Percentiles rank a stretch among this genome's conserved stretches.
Conservation (phyloP, 2,797 vertebrate species). For the Myotis vivesi region DNA sequence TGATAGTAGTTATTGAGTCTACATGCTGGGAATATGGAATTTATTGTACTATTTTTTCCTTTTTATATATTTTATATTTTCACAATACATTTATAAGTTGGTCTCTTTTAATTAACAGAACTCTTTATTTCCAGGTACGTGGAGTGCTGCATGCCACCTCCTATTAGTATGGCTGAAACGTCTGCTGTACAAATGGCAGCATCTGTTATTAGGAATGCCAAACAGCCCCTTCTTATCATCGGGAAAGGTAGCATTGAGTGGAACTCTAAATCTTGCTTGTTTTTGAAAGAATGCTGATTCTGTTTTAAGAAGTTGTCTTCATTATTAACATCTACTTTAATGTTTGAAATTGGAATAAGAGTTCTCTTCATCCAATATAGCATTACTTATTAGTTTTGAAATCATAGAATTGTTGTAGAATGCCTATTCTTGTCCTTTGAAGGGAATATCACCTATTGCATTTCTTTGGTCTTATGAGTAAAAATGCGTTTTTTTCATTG, state of each 20-base stretch:
- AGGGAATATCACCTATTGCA: neutral
- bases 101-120: constrained; percentile 7
- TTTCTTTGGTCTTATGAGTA: neutral
- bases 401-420: neutral
- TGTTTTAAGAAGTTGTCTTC: neutral
- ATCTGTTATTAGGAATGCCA: constrained; percentile 85
- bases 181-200: constrained; percentile 84
- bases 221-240: constrained; percentile 91
- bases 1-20: neutral
- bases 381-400: constrained; percentile 30
- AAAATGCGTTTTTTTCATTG: constrained; percentile 16
- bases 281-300: neutral
- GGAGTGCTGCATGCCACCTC: constrained; percentile 89
- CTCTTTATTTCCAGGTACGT: constrained; percentile 68
- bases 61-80: constrained; percentile 32
- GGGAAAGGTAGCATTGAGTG: constrained; percentile 91
- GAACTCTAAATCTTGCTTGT: neutral
- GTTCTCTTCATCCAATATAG: neutral
- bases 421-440: neutral
- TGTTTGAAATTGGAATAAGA: neutral
- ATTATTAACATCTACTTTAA: neutral
- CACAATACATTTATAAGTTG: neutral
- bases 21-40: neutral
- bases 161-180: constrained; percentile 87
- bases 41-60: neutral